Base-by-base conservation (phyloP, 2,888 invertebrate species). In the Sesamia inferens region DNA sequence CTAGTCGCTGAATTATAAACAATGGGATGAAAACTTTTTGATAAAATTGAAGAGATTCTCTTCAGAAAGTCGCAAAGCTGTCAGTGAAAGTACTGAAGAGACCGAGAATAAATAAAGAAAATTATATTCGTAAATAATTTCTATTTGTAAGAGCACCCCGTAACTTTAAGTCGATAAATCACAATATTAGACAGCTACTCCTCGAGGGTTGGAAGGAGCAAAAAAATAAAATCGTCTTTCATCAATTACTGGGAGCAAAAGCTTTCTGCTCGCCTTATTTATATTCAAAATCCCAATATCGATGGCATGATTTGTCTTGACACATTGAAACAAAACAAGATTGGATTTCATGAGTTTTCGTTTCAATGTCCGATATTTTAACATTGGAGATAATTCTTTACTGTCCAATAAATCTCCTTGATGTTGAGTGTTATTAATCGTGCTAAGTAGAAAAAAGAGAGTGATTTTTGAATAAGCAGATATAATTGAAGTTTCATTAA, bases 111-210 rank as follows among this genome's bases (percentile, higher is more conserved):
- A 68, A 79, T 83, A 85, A 79, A 84, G 73, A 86, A 87, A 86
- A 85, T 85, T 88, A 71, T 87, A 88, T 89, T 88, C 88, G 78
- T 73, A 87, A 89, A 89, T 89, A 83, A 89, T 88, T 88, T 89
- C 85, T 86, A 83, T 88, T 85, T 81, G 82, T 83, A 84, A 87
- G 85, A 85, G 85, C 82, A 89, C 89, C 87, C 83, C 87, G 90
- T 92, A 91, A 92, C 89, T 91, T 92, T 90, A 89, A 90, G 91
- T 89, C 92, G 90, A 93, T 94, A 92, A 94, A 94, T 93, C 93
- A 94, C 88, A 88, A 91, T 89, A 92, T 91, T 88, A 90, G 94
- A 93, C 93, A 90, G 92, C 90, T 88, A 87, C 88, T 90, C 85
- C 88, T 88, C 84, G 88, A 89, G 90, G 89, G 88, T 86, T 82